These are phyloP conservation scores for Chaetodon trifascialis DNA, from an alignment of 2,113 vertebrate species.

Conservation along the genomic window DNA sequence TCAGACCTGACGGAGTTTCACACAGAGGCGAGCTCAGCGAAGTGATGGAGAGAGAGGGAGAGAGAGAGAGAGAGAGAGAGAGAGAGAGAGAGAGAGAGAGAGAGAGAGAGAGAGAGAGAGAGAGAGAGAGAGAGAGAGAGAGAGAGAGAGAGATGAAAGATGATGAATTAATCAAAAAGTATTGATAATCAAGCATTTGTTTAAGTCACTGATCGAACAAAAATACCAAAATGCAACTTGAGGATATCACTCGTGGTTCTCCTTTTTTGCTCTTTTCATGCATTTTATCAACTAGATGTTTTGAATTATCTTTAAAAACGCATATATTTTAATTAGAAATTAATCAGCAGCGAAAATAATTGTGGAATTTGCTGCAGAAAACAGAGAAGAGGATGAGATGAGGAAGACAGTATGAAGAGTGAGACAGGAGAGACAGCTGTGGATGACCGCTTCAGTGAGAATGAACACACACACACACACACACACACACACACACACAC, in stretches of 20 bases:
- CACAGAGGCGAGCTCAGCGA: neutral
- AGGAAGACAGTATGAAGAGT: neutral
- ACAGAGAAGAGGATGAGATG: neutral
- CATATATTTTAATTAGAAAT: neutral
- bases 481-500: slow-evolving; percentile 23
- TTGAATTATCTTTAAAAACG: neutral
- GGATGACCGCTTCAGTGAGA: slow-evolving; percentile 31
- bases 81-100: neutral
- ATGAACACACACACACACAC: slow-evolving; percentile 26
- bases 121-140: slow-evolving; percentile 1
- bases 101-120: neutral
- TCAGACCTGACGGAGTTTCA: neutral
- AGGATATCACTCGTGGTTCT: neutral
- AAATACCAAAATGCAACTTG: neutral
- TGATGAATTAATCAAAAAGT: neutral
- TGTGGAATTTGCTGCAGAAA: neutral
- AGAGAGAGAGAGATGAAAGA: neutral
- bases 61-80: neutral
- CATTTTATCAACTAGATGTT: neutral
- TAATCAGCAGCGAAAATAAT: neutral
- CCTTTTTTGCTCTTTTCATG: neutral
- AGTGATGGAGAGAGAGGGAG: neutral
- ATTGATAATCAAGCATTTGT: neutral
- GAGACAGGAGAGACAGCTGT: neutral
- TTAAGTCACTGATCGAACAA: too few species aligned